Conservation (phyloP, 1,140 invertebrate genomes). For the Euwallacea fornicatus region DNA sequence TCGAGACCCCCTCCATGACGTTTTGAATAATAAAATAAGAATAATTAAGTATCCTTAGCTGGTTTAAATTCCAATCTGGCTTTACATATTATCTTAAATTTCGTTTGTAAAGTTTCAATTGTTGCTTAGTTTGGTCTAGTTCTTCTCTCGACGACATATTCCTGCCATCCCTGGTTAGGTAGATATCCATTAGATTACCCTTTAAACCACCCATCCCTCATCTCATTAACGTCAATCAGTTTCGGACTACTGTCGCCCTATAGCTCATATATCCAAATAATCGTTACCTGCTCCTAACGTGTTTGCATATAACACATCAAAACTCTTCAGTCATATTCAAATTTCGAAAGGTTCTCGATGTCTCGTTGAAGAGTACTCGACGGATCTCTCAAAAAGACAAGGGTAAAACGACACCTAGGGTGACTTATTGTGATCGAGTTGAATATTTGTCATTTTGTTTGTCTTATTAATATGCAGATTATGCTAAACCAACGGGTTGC, state of each 20-base stretch:
- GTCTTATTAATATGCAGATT: slow-evolving; percentile 25
- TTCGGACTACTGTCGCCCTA: slow-evolving; percentile 3
- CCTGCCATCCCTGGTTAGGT: no score
- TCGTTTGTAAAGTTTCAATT: no score
- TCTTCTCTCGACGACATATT: no score
- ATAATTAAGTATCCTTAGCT: no score
- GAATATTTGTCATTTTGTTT: slow-evolving; percentile 31
- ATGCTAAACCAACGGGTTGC: slow-evolving; percentile 5
- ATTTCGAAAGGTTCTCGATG: slow-evolving; percentile 27
- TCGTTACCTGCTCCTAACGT: slow-evolving; percentile 7
- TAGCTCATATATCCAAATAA: slow-evolving; percentile 1
- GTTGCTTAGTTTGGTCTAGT: no score
- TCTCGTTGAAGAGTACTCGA: slow-evolving; percentile 26
- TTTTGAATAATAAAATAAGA: no score
- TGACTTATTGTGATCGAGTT: slow-evolving; percentile 21
- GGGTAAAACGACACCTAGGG: slow-evolving; percentile 23
- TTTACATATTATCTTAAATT: no score
- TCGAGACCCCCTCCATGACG: no score
- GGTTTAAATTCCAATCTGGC: no score
- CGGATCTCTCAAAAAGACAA: not conserved
- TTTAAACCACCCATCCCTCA: slow-evolving; percentile 3
- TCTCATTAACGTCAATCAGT: slow-evolving; percentile 15
- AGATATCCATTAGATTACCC: no score
- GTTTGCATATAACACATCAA: slow-evolving; percentile 33
- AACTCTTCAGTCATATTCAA: slow-evolving; percentile 31